Evolutionary conservation across 2,888 invertebrate genomes (phyloP).

Genomic region (Bombylius discolor): DNA sequence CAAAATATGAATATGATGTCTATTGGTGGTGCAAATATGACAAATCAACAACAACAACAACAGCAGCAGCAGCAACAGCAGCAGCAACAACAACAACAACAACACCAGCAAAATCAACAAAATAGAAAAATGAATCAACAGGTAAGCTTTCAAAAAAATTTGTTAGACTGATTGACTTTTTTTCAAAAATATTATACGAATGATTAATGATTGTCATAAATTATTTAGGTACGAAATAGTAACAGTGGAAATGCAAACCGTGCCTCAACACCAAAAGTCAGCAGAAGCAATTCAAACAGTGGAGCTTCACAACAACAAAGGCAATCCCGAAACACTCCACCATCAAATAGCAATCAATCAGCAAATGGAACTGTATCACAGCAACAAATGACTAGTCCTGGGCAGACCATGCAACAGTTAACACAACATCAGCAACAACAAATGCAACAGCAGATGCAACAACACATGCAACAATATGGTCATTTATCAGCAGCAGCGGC

Average conservation of each 20-base stretch:
- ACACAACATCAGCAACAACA: constrained; percentile 25
- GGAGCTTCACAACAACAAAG: constrained; percentile 24
- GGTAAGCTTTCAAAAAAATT: constrained; percentile 16
- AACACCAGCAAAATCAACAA: constrained; percentile 17
- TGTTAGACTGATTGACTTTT: no score
- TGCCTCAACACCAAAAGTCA: constrained; percentile 33
- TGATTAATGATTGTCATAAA: no score
- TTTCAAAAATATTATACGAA: no score
- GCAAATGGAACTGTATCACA: constrained; percentile 13
- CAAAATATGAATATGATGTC: constrained; percentile 33
- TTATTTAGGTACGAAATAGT: constrained; percentile 7
- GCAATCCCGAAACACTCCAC: constrained; percentile 29
- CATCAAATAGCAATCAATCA: constrained; percentile 27
- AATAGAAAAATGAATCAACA: constrained; percentile 29
- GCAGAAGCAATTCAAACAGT: constrained; percentile 19
- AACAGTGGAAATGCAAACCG: constrained; percentile 25
- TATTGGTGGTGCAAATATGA: constrained; percentile 16
- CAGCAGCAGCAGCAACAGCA: constrained; percentile 24
- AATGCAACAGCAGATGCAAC: constrained; percentile 21
- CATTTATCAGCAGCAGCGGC: constrained; percentile 19
- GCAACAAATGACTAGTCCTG: constrained; percentile 25
- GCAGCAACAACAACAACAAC: constrained; percentile 20
- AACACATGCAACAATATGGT: constrained; percentile 31
- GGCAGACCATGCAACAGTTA: constrained; percentile 20
- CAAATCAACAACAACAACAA: constrained; percentile 21